Conservation (phyloP, 1,140 invertebrate species). For the Telenomus remus region DNA sequence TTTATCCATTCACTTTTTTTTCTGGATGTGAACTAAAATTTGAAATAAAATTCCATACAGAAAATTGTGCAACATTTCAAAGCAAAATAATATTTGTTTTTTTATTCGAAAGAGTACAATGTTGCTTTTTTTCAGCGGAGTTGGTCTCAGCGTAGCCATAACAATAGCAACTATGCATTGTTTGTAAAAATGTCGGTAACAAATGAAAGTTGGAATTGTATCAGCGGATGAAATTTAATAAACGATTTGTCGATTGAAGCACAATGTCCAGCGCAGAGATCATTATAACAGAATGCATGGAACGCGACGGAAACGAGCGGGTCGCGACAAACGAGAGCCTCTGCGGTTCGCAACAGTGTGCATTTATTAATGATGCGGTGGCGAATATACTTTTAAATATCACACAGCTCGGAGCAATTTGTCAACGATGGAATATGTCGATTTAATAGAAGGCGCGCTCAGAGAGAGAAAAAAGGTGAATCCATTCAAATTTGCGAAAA, state of each 20-base stretch:
- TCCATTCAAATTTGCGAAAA: conserved; percentile 45
- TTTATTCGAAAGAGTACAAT: too few species aligned
- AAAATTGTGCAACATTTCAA: too few species aligned
- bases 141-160: too few species aligned
- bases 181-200: too few species aligned
- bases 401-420: conserved; percentile 35
- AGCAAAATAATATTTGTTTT: too few species aligned
- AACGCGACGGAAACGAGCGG: conserved; percentile 41
- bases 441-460: conserved; percentile 52
- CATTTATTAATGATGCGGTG: conserved; percentile 57
- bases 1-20: too few species aligned
- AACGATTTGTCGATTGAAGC: conserved; percentile 31
- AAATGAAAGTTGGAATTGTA: neutral
- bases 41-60: too few species aligned
- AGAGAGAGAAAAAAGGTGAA: conserved; percentile 34
- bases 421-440: conserved; percentile 44
- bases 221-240: conserved; percentile 9
- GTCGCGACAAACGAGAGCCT: conserved; percentile 23
- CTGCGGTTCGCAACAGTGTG: conserved; percentile 35
- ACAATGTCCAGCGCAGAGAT: conserved; percentile 13
- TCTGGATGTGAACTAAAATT: too few species aligned
- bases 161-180: neutral
- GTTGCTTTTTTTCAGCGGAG: too few species aligned
- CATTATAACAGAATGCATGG: conserved; percentile 38
- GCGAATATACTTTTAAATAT: conserved; percentile 47